phyloP scores from a whole-genome alignment of 2,113 vertebrate species.

The Malurus cyaneus region DNA sequence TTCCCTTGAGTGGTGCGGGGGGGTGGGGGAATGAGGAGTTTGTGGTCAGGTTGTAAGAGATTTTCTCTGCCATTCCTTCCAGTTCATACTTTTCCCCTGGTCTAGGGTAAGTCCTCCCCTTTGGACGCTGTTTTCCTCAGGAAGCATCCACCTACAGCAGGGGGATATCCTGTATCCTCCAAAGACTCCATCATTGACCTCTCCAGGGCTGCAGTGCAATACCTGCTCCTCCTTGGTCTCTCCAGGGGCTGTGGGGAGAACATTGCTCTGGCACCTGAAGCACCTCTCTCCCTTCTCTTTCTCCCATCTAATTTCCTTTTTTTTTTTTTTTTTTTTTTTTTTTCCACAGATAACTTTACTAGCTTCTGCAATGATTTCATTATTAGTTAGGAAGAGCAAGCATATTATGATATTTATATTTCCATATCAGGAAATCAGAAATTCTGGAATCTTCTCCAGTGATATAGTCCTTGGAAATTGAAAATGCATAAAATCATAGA shows the following conservation, averaged over 20 bases:
- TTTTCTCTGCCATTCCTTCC: not conserved
- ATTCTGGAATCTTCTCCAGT: not conserved
- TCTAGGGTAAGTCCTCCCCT: not conserved
- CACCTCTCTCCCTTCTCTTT: not conserved
- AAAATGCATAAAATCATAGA: not conserved
- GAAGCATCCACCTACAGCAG: not conserved
- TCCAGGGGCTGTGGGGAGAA: not conserved
- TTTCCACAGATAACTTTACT: not conserved
- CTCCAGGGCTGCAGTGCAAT: not conserved
- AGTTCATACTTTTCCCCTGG: not conserved
- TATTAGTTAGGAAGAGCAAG: not conserved
- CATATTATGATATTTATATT: not conserved
- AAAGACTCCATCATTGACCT: not conserved
- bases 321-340: no score
- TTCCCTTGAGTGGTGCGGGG: rapidly evolving
- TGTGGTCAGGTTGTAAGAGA: not conserved
- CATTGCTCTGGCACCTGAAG: rapidly evolving
- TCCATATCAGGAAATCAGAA: not conserved
- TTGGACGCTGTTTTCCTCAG: not conserved
- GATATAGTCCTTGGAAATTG: not conserved
- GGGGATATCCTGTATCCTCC: no score
- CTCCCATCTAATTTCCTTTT: no score
- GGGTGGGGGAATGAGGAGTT: rapidly evolving
- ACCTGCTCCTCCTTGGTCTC: not conserved
- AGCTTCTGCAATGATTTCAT: not conserved